Percentiles rank a stretch among this genome's conserved stretches.
These are phyloP conservation scores for Helicoverpa zea DNA, from an alignment of 1,140 invertebrate species.

Conservation along the genomic window DNA sequence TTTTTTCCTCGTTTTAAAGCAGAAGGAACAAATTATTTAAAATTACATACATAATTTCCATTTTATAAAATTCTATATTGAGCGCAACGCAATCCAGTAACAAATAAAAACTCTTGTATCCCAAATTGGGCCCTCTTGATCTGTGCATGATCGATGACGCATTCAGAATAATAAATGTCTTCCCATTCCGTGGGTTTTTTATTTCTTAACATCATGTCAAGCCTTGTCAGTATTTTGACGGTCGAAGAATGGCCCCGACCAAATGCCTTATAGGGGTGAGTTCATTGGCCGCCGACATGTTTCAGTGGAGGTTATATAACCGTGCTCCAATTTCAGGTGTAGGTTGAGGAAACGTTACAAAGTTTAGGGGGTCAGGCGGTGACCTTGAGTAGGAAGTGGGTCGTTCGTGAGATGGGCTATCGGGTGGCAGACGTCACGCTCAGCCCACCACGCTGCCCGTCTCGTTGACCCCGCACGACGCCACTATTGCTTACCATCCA, in stretches of 20 bases:
- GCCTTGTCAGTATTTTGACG: slow-evolving; percentile 40
- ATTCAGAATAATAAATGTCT: slow-evolving; percentile 57
- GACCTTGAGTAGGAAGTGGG: slow-evolving; percentile 83
- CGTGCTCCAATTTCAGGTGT: slow-evolving; percentile 53
- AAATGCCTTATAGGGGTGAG: slow-evolving; percentile 31
- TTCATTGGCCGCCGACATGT: slow-evolving; percentile 17
- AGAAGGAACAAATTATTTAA: not conserved
- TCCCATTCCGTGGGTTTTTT: slow-evolving; percentile 46
- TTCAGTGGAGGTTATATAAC: slow-evolving; percentile 52
- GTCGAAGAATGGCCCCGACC: slow-evolving; percentile 31
- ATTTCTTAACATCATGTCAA: slow-evolving; percentile 42
- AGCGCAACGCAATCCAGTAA: not conserved
- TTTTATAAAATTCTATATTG: not conserved
- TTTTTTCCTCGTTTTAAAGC: not conserved
- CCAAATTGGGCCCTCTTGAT: slow-evolving; percentile 53
- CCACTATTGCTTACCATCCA: slow-evolving; percentile 15
- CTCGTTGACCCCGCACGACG: slow-evolving; percentile 38
- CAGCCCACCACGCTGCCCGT: slow-evolving; percentile 64
- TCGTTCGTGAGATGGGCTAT: slow-evolving; percentile 84
- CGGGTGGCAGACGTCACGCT: slow-evolving; percentile 84
- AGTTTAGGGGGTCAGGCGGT: slow-evolving; percentile 81
- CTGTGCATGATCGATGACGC: slow-evolving; percentile 59
- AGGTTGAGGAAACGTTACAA: slow-evolving; percentile 72
- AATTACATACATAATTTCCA: not conserved
- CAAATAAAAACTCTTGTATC: slow-evolving; percentile 52